Evolutionary conservation across 2,888 invertebrate genomes (phyloP), one percentile per base, ranked within the genome.

Genomic region (Syritta pipiens): DNA sequence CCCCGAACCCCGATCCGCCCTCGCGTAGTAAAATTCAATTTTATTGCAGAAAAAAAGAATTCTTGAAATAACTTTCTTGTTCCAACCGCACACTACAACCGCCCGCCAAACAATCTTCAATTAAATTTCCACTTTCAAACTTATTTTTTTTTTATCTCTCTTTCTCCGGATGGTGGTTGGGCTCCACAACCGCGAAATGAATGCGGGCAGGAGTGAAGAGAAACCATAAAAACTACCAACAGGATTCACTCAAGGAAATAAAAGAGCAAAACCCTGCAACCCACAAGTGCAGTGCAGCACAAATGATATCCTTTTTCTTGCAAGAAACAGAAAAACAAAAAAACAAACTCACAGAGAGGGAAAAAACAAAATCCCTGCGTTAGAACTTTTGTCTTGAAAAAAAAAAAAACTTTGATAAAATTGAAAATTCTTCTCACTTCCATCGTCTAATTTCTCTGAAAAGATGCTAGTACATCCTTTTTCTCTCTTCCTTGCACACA

Each of bases 81-180:
- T n/a, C n/a, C n/a, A n/a, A n/a, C n/a, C n/a, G n/a, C n/a, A n/a
- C 24, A 12, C n/a, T 26, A 14, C 20, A 30, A 42, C 30, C 20
- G 30, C 30, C 14, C 28, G 57, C n/a, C n/a, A n/a, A 10, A 19
- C 35, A 51, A 46, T 59, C 32, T 44, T 20, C 60, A 71, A 62
- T 62, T 71, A 62, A 46, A 60, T 53, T 28, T 62, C 28, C 71
- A 53, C 71, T 71, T 24, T n/a, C 37, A 37, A 71, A 71, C 48
- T 55, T 62, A 12, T 40, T 20, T 3, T 10, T 37, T 10, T 6
- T n/a, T 19, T 20, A n/a, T n/a, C 4, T 19, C 4, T 28, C 28
- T 28, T 2, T 6, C 7, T 9, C 9, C 1, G 28, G 7, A 2
- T 28, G 1, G 2, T 9, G 9, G 28, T 28, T 7, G 28, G 1